Base-by-base conservation (phyloP, 2,113 vertebrate genomes). In the Xiphias gladius region DNA sequence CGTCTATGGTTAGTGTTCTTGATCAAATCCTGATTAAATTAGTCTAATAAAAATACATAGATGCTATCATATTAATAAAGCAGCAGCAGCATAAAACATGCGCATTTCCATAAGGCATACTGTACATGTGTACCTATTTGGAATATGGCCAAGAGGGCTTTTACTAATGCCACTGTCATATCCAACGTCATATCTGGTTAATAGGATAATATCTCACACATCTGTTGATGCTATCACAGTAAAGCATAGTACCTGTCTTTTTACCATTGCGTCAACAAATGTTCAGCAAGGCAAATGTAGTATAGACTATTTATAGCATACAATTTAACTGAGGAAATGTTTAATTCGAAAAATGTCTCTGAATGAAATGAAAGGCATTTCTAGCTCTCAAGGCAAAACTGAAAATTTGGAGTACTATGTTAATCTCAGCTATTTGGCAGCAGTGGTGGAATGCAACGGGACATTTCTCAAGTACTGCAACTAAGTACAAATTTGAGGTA, bases 11-110 rank as follows among this genome's bases (percentile, higher is more conserved):
- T 78, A 43, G 64, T 71, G 68, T 46, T 87, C 52, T 70, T 81
- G 87, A 92, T 94, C 83, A 90, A 52, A 86, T 58, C 76, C 63
- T 92, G 87, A 91, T 89, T 87, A 76, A 64, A 75, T 74, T 58
- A 37, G 63, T 71, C 59, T 77, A 81, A 90, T 91, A 85, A 88
- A 48, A 39, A 65, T 54, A 86, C 73, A 76, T 72, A 41, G 24
- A 85, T 62, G 55, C 7, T 79, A 35, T 76, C 10, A 43, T 57
- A 16, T 84, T 19, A 81, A n/a, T 77, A n/a, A 41, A 71, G 68
- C 59, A 81, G 58, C 7, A 41, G 48, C 22, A 41, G 30, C 28
- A 52, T 58, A 10, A 63, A 83, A 50, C 19, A 59, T 50, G 28
- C 7, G 71, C 35, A 73, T 62, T 66, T 88, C 62, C 43, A 73